Evolutionary conservation across 2,888 invertebrate species (phyloP), one percentile per base, ranked within the genome.

Genomic region (Athalia cordata): DNA sequence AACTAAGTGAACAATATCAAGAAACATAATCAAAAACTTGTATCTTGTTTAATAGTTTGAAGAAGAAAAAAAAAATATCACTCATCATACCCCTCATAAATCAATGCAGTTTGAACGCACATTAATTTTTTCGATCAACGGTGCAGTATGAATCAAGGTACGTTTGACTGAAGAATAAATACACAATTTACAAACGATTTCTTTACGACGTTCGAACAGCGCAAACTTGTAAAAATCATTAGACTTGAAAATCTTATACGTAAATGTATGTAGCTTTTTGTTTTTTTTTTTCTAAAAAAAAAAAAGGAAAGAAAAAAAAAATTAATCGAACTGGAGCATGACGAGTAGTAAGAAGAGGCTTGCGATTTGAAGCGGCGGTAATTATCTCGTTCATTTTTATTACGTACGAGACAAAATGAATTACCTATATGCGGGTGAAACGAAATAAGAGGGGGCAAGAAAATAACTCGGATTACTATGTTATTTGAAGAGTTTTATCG

Each of bases 1-100:
- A 67, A 15, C 29, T 67, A 74, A 5, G 11, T 29, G 49, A 49
- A 11, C 52, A 55, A 70, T 70, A 70, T 70, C 70, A 70, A 70
- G 57, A 57, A 55, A 70, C 70, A 70, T 70, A 70, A 70, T 70
- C 70, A 70, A 57, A 70, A 57, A 50, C 13, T 50, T 67, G 49
- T 50, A 67, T 50, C 49, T 67, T 29, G n/a, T 29, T 15, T 13
- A 67, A 67, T 67, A 67, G 49, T 7, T 47, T 29, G 29, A 29
- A 29, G 29, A 29, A 29, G 29, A 29, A 29, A 29, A 29, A 29
- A 29, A 29, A 29, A 29, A 29, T 45, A 50, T 67, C 29, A 29
- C 13, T 50, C 50, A 11, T 67, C 7, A 13, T 8, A 29, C 49
- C 13, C 13, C 9, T 67, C 49, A 67, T 15, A 50, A 66, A 49